phyloP scores from a whole-genome alignment of 2,888 invertebrate species.

The Platycheirus rosarum region DNA sequence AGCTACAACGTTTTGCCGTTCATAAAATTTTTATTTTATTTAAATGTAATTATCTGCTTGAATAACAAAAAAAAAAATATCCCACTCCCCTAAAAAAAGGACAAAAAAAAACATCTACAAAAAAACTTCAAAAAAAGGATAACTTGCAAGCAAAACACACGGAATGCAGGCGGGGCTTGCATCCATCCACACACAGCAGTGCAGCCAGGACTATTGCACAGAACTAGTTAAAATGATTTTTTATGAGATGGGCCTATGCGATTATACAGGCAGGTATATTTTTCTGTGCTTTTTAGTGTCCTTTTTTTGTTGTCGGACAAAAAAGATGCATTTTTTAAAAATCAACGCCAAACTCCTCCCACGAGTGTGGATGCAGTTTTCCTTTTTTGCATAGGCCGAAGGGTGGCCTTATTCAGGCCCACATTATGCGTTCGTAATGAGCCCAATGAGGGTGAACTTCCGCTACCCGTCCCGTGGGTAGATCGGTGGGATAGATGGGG shows the following conservation, averaged over 20 bases:
- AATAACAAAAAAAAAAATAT: constrained; percentile 64
- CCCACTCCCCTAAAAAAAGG: constrained; percentile 54
- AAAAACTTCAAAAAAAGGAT: constrained; percentile 50
- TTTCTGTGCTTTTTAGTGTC: constrained; percentile 55
- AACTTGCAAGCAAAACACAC: constrained; percentile 64
- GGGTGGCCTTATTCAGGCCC: constrained; percentile 45
- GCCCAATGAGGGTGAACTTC: constrained; percentile 72
- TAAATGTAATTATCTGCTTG: constrained; percentile 74
- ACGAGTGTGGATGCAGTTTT: constrained; percentile 64
- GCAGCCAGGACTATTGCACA: constrained; percentile 54
- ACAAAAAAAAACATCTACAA: constrained; percentile 44
- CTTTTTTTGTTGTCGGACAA: constrained; percentile 43
- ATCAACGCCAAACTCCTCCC: constrained; percentile 73
- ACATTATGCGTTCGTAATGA: constrained; percentile 74
- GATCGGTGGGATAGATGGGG: constrained; percentile 27
- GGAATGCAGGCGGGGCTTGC: constrained; percentile 71
- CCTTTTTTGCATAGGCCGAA: constrained; percentile 48
- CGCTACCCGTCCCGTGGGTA: constrained; percentile 31
- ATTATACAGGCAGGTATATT: constrained; percentile 67
- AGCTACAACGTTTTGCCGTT: constrained; percentile 72
- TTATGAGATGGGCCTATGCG: constrained; percentile 73
- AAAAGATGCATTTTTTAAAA: constrained; percentile 64
- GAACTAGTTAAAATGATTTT: constrained; percentile 72
- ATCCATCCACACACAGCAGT: constrained; percentile 66
- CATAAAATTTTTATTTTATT: constrained; percentile 74